Base-by-base conservation (phyloP, 2,797 vertebrate species). In the Cyclura pinguis region DNA sequence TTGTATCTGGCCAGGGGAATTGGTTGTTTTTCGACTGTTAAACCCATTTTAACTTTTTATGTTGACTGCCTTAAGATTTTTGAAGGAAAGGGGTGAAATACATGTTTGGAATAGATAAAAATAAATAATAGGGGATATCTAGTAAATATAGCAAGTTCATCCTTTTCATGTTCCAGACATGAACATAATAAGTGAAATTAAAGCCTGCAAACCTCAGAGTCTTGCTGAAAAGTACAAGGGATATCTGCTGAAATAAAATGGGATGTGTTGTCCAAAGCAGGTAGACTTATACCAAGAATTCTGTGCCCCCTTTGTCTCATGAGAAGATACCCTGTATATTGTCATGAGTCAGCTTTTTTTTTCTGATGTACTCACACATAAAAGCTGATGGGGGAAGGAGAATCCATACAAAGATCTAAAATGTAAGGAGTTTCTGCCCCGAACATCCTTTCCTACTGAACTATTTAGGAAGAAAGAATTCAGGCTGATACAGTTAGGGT, bases 311-410 rank as follows among this genome's bases (percentile, higher is more conserved):
- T 76, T 86, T 78, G 92, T 90, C 29, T 42, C 77, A 80, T 88
- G 85, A 64, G 64, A 87, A 62, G 80, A 47, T 55, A 74, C 16
- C 64, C 50, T 73, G 59, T 16, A 80, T 72, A n/a, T 12, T 77
- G 80, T 92, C 59, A 84, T 76, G 38, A 78, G 38, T 84, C 72
- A 91, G 73, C 72, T 47, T 78, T 91, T 92, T 89, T 92, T 27
- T 89, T 8, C 57, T 18, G 4, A 84, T 88, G 92, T 29, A 16
- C 52, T 76, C 85, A 76, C 22, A 52, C 74, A 24, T 24, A 32
- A 64, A 62, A 83, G 22, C n/a, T 91, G 38, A 22, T 90, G 55
- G 67, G 84, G 92, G 89, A 1, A 32, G 90, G 47, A 38, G 86
- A 0, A 52, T 86, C 90, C 24, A 74, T 42, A 38, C 35, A 64